Evolutionary conservation across 2,888 invertebrate species (phyloP).

Genomic region (Eugnorisma glareosa): DNA sequence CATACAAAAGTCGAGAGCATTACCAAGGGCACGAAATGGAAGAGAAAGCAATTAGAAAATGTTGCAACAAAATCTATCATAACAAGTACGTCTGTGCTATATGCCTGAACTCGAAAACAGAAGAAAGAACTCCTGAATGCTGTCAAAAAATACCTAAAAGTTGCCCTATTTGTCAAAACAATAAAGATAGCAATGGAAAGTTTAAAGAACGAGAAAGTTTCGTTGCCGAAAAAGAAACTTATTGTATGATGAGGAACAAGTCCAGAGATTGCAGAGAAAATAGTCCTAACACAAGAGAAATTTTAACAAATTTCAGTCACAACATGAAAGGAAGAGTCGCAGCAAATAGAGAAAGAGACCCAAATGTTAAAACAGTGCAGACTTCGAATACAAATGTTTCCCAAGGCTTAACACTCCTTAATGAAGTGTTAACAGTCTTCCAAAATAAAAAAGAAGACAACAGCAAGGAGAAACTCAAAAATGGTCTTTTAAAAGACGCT

Average conservation of each 20-base stretch:
- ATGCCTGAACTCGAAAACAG: constrained; percentile 74
- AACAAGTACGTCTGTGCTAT: constrained; percentile 79
- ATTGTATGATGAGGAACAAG: constrained; percentile 13
- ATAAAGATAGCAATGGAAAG: constrained; percentile 29
- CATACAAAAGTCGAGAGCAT: constrained; percentile 68
- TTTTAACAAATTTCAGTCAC: constrained; percentile 37
- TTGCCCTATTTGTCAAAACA: constrained; percentile 76
- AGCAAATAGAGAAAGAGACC: constrained; percentile 22
- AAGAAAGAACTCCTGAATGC: constrained; percentile 32
- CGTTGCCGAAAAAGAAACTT: constrained; percentile 8
- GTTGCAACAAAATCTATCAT: constrained; percentile 53
- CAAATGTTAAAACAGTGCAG: constrained; percentile 74
- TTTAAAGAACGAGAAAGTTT: constrained; percentile 46
- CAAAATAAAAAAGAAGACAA: constrained; percentile 79
- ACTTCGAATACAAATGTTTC: constrained; percentile 76
- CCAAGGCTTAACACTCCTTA: constrained; percentile 79
- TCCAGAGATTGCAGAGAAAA: not conserved
- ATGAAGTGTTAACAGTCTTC: constrained; percentile 84
- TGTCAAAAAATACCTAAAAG: constrained; percentile 66
- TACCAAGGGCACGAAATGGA: constrained; percentile 58
- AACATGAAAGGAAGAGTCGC: constrained; percentile 30
- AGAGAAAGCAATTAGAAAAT: constrained; percentile 55
- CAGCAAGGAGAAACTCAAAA: constrained; percentile 67
- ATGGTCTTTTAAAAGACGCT: constrained; percentile 76
- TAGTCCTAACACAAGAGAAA: constrained; percentile 28